Evolutionary conservation across 2,113 vertebrate genomes (phyloP), one percentile per base, ranked within the genome.

Genomic region (Benitochromis conjunctus): DNA sequence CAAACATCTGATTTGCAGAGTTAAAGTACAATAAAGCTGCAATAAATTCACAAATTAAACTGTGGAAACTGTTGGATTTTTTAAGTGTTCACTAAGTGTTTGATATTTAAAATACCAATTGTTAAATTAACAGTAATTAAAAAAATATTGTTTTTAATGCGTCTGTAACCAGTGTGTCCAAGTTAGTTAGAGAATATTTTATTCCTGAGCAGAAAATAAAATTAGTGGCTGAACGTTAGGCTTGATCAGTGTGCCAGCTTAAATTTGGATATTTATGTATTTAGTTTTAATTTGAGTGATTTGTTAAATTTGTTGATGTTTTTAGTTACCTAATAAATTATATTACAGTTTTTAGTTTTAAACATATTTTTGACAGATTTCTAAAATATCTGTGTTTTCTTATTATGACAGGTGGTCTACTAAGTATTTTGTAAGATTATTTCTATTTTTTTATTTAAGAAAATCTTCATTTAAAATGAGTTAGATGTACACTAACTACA

Each of bases 201-300:
- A 64, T 64, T 64, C 1, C 18, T 0, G 4, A 1, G 60, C 34
- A 7, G 34, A 64, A 64, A 38, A 3, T 38, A 0, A 8, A 36
- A 31, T 4, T 31, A 31, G 2, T 21, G 34, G 19, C 5, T 29
- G 29, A 29, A 29, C 4, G 29, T 29, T 29, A 29, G 29, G 29
- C 60, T 13, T 21, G 2, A 13, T 38, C 60, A n/a, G 60, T n/a
- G 31, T n/a, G 60, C 1, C 18, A 38, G 34, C 60, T 64, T 0
- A 2, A 1, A 38, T 64, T 64, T 31, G 31, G 31, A 6, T 34
- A 34, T 34, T 34, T 64, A 18, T 12, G 60, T 0, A 38, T 1
- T n/a, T 36, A n/a, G 18, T 64, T 64, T 29, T n/a, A 13, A 38
- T 64, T 38, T 64, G 0, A 38, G 1, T 38, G 18, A 64, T 38